Percentiles rank a stretch among this genome's conserved stretches.
phyloP scores from a whole-genome alignment of 2,113 vertebrate genomes.

The Mandrillus leucophaeus region DNA sequence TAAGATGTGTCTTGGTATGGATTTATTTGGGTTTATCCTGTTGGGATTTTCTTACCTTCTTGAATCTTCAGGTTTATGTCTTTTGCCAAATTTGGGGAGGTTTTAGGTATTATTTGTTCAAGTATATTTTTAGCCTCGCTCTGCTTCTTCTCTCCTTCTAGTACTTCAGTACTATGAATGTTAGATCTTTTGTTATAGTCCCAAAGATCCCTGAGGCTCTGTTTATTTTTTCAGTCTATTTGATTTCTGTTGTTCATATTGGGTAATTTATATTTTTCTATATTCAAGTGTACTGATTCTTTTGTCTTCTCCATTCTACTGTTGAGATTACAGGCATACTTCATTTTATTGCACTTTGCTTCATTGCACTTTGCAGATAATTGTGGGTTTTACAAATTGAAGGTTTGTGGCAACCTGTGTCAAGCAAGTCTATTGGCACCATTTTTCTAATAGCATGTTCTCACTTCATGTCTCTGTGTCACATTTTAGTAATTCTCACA shows the following conservation, averaged over 20 bases:
- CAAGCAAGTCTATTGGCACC: neutral
- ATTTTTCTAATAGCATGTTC: neutral
- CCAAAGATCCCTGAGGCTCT: neutral
- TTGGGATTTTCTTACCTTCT: neutral
- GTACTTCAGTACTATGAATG: neutral
- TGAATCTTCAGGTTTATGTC: neutral
- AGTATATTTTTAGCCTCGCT: neutral
- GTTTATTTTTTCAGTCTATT: neutral
- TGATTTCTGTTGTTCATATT: neutral
- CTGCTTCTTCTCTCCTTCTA: neutral
- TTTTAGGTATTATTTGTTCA: neutral
- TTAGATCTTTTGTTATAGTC: neutral
- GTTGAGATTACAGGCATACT: neutral
- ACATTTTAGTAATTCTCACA: neutral
- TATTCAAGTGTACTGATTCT: slow-evolving; percentile 7
- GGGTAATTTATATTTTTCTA: neutral
- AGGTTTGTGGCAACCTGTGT: neutral
- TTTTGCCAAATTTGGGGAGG: slow-evolving; percentile 1
- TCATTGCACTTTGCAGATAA: neutral
- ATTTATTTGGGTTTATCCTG: slow-evolving; percentile 7
- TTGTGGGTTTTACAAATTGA: neutral
- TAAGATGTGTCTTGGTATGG: neutral
- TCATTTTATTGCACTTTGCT: neutral
- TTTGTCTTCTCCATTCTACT: neutral
- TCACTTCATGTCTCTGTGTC: neutral